Evolutionary conservation across 2,113 vertebrate species (phyloP), one percentile per base, ranked within the genome.

Genomic region (Pholis gunnellus): DNA sequence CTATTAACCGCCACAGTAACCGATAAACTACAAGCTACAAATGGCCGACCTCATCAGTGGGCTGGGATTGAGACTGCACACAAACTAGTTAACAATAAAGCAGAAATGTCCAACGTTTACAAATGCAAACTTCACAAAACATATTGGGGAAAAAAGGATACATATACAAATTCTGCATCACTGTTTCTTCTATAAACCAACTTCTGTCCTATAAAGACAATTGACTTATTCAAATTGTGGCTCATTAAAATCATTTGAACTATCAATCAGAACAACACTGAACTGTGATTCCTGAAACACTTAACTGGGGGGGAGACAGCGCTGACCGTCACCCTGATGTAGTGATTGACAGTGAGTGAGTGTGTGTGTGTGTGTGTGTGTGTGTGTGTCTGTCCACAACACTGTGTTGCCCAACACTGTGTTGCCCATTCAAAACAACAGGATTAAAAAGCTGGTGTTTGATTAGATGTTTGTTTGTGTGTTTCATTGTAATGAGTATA

Each of bases 401-500:
- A 65, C 44, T 78, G 79, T 78, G 79, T 44, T 22, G 74, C 48
- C n/a, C n/a, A n/a, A n/a, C n/a, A n/a, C n/a, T 34, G 9, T 42
- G n/a, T 60, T 27, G 64, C 20, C 64, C 64, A 75, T 89, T 90
- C 76, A 91, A 91, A 92, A 94, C 91, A 92, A 92, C 81, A 87
- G 93, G 92, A 93, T 92, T 93, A 92, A 74, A 34, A 76, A 50
- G 31, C 69, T 82, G 86, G 82, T 87, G 85, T 93, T 94, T 92
- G 83, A 91, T 92, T 91, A 91, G 71, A 93, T 91, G 84, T 89
- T 87, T 93, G 85, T 91, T 88, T 91, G 65, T 78, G 82, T 57
- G 9, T 90, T 89, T 87, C 81, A 87, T 83, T 88, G 86, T 87
- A 87, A 91, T 88, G 82, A 91, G 72, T 78, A 85, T 65, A 72